Base-by-base conservation (phyloP, 2,113 vertebrate genomes). In the Corythornis madagascariensis region DNA sequence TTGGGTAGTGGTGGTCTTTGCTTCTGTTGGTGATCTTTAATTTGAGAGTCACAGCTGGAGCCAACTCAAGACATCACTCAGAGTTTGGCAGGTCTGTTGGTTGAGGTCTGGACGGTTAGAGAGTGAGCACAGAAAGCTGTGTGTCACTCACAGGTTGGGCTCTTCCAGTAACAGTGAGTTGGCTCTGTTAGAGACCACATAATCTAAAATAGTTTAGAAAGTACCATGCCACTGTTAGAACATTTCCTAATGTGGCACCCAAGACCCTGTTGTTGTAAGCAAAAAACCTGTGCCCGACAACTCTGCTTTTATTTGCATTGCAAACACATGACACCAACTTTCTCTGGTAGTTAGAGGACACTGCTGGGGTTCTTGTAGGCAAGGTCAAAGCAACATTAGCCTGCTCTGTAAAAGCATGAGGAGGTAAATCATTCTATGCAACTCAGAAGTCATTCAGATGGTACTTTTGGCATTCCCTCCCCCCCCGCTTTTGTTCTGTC, bases 401-500 rank as follows among this genome's bases (percentile, higher is more conserved):
- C 64, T 77, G 42, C 63, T 60, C 89, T 90, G 43, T 78, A 74
- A 78, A 88, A 84, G 72, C 83, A 83, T 35, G 86, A 90, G 87
- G 90, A 96, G 48, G 71, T 73, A 94, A 91, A 96, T 93, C 77
- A 83, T 75, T 88, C 92, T 69, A 72, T 61, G 78, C 65, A 89
- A 93, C 89, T 92, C 94, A 86, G 72, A 94, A 97, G 94, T 93
- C 92, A 94, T 84, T 96, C 92, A 94, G 93, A 94, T 84, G 89
- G 93, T 80, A 93, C 96, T 97, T 97, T 91, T 73, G 94, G 95
- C 97, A 89, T 83, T 66, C n/a, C 50, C 48, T 10, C 29, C 60
- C n/a, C 6, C 25, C 16, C 16, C 7, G 93, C 96, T 97, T 98
- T 97, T 97, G 96, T 97, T 97, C 97, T 97, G 97, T 97, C 97